These are phyloP conservation scores for Sphaeramia orbicularis DNA, from an alignment of 2,797 vertebrate species.

Conservation along the genomic window DNA sequence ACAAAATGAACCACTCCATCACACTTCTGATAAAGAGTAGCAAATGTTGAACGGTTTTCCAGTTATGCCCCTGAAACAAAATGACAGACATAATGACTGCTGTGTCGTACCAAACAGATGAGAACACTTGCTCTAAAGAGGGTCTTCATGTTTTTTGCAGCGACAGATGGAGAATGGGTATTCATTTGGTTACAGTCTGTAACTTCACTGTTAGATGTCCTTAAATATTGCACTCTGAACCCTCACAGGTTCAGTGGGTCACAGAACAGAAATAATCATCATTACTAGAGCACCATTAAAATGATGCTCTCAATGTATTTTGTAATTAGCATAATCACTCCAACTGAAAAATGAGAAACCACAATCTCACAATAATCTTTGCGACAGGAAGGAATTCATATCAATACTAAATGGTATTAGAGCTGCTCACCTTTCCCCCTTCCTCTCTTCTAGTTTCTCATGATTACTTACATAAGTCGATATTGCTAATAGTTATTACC, in stretches of 20 bases:
- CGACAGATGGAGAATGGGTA: too few species aligned
- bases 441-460: slow-evolving; percentile 9
- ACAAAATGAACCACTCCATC: too few species aligned
- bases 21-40: too few species aligned
- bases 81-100: too few species aligned
- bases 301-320: background rate
- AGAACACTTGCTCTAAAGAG: too few species aligned
- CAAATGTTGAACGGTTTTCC: too few species aligned
- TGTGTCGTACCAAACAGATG: too few species aligned
- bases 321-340: background rate
- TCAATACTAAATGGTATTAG: slow-evolving; percentile 23
- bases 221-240: too few species aligned
- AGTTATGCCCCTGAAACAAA: too few species aligned
- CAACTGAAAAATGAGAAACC: background rate
- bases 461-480: slow-evolving; percentile 26
- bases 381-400: slow-evolving; percentile 7
- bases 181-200: too few species aligned
- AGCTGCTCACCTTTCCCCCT: slow-evolving; percentile 28
- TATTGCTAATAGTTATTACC: slow-evolving; percentile 34
- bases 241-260: background rate
- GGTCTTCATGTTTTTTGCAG: too few species aligned
- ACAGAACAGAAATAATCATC: background rate
- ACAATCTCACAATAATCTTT: background rate
- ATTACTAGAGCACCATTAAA: background rate
- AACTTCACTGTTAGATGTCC: too few species aligned